Percentiles rank a stretch among this genome's conserved stretches.
Conservation (phyloP, 1,140 invertebrate species). For the Caenorhabditis latens region DNA sequence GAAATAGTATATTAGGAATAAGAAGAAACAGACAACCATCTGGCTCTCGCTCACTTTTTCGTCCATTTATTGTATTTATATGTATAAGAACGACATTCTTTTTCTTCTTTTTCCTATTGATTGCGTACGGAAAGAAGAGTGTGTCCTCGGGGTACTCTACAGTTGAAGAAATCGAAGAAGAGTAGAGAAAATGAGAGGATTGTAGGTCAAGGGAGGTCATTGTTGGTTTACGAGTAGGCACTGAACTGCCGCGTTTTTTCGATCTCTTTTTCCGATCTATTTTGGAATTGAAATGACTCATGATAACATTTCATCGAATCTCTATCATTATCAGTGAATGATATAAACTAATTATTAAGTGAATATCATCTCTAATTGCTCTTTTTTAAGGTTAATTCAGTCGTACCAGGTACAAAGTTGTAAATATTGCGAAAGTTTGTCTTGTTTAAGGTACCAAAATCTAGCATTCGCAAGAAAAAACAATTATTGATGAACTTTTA, state of each 20-base stretch:
- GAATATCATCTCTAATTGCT: neutral
- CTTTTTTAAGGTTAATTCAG: neutral
- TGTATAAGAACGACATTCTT: neutral
- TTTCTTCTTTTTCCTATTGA: neutral
- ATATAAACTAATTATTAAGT: neutral
- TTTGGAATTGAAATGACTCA: neutral
- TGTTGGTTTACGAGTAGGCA: slow-evolving; percentile 49
- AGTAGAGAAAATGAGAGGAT: neutral
- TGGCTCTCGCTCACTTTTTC: slow-evolving; percentile 32
- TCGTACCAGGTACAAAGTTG: neutral
- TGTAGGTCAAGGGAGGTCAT: slow-evolving; percentile 53
- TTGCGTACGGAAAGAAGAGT: neutral
- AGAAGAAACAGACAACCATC: neutral
- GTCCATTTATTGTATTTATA: slow-evolving; percentile 31
- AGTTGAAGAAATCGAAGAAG: neutral
- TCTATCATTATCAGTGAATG: neutral
- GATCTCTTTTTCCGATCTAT: neutral
- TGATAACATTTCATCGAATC: too few species aligned
- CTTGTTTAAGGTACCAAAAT: neutral
- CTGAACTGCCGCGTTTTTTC: neutral
- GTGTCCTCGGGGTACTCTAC: slow-evolving; percentile 39
- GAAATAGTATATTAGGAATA: neutral
- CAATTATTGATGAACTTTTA: too few species aligned
- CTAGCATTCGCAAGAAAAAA: neutral
- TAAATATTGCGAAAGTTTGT: neutral